These are phyloP conservation scores for Drosophila serrata DNA, from an alignment of 1,140 invertebrate species.

Conservation along the genomic window DNA sequence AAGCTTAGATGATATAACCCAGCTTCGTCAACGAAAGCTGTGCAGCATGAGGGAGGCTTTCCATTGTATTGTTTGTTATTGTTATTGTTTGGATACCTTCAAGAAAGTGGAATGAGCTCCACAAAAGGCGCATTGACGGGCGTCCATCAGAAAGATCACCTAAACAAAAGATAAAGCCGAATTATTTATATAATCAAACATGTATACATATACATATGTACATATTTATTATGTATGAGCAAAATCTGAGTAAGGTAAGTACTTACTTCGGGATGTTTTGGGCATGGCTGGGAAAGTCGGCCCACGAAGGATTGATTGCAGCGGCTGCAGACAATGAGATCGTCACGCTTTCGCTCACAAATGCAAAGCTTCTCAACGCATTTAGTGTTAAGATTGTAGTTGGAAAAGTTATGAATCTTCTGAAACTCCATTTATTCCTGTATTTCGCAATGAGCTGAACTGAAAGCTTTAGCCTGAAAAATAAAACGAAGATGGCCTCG, in stretches of 20 bases:
- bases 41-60: background rate
- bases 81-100: slow-evolving; percentile 7
- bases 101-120: slow-evolving; percentile 36
- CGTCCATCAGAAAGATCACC: slow-evolving; percentile 60
- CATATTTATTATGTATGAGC: background rate
- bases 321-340: slow-evolving; percentile 35
- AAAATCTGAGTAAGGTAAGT: background rate
- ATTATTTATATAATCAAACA: background rate
- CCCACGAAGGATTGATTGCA: slow-evolving; percentile 54
- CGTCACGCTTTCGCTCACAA: slow-evolving; percentile 47
- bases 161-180: background rate
- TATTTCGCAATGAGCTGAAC: background rate
- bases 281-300: slow-evolving; percentile 47
- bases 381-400: background rate
- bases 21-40: slow-evolving; percentile 32
- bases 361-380: slow-evolving; percentile 31
- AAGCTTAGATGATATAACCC: background rate
- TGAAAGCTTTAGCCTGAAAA: no score
- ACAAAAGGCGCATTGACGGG: slow-evolving; percentile 61
- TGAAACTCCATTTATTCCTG: slow-evolving; percentile 25
- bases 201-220: background rate
- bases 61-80: background rate
- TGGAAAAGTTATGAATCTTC: background rate
- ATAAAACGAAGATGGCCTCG: no score
- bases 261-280: slow-evolving; percentile 56